A percentile compares a stretch with the other conserved stretches of the same genome.
Conservation (phyloP, 92 coral and sea anemone genomes). For the Zoanthus gigantus region DNA sequence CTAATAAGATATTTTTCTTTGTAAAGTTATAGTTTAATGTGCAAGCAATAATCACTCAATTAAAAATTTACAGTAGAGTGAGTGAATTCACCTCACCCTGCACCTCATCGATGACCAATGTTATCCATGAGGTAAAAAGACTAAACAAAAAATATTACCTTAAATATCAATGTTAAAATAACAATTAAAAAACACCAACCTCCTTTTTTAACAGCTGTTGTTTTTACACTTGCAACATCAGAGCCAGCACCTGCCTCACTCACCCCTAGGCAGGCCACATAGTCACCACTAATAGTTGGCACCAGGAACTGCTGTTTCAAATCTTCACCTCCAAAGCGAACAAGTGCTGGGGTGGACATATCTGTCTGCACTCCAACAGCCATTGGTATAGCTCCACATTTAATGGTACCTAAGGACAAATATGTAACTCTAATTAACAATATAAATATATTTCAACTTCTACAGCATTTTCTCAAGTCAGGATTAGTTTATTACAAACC, state of each 20-base stretch:
- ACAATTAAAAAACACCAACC: slow-evolving; percentile 50
- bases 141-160: too few relatives aligned
- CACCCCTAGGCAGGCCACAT: slow-evolving; percentile 97
- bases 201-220: slow-evolving; percentile 96
- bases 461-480: too few relatives aligned
- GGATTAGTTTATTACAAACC: too few relatives aligned
- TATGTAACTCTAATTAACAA: too few relatives aligned
- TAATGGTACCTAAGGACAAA: slow-evolving; percentile 73
- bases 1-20: too few relatives aligned
- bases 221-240: slow-evolving; percentile 96
- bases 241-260: slow-evolving; percentile 99
- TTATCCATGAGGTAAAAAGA: too few relatives aligned
- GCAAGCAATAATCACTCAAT: too few relatives aligned
- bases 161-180: not conserved
- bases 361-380: slow-evolving; percentile 97
- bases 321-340: slow-evolving; percentile 95
- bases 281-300: slow-evolving; percentile 95
- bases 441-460: too few relatives aligned
- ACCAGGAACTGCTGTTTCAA: slow-evolving; percentile 88
- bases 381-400: slow-evolving; percentile 96
- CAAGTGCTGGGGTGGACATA: slow-evolving; percentile 95
- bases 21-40: too few relatives aligned
- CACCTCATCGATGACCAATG: too few relatives aligned
- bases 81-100: too few relatives aligned
- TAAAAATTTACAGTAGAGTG: too few relatives aligned